Evolutionary conservation across 2,888 invertebrate species (phyloP).

Genomic region (Lithophane leautieri): DNA sequence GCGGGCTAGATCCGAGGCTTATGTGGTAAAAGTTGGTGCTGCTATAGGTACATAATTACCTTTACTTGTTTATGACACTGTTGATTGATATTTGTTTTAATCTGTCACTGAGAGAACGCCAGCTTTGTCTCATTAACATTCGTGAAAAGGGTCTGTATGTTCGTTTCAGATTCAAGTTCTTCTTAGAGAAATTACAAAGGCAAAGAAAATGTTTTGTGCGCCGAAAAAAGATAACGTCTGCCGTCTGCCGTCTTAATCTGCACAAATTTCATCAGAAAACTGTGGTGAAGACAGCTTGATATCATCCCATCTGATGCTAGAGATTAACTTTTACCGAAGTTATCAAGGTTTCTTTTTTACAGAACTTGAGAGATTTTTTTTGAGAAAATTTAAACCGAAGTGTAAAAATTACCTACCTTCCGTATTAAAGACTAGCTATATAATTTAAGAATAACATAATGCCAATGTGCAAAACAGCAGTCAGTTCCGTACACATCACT

Average conservation of each 20-base stretch:
- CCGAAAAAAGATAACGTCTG: not conserved
- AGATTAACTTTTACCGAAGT: not conserved
- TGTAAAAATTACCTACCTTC: not conserved
- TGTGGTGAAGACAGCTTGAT: not conserved
- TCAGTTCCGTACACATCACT: conserved; percentile 24
- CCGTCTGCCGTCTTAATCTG: not conserved
- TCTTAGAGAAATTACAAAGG: not conserved
- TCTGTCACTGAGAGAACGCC: not conserved
- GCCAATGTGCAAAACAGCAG: not conserved
- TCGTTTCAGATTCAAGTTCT: not conserved
- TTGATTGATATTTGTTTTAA: not conserved
- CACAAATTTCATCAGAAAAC: not conserved
- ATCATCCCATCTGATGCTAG: not conserved
- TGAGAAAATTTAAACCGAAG: not conserved
- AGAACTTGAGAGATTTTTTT: too few species aligned
- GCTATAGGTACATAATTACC: too few species aligned
- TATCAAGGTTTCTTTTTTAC: too few species aligned
- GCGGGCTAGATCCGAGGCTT: too few species aligned
- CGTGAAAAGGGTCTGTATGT: not conserved
- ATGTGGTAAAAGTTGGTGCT: not conserved
- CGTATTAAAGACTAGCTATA: not conserved
- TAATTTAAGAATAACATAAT: not conserved
- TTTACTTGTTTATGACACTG: not conserved
- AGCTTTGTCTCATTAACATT: not conserved
- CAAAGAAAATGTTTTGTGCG: not conserved